These are phyloP conservation scores for Morus bassanus DNA, from an alignment of 2,797 vertebrate species.

Conservation along the genomic window DNA sequence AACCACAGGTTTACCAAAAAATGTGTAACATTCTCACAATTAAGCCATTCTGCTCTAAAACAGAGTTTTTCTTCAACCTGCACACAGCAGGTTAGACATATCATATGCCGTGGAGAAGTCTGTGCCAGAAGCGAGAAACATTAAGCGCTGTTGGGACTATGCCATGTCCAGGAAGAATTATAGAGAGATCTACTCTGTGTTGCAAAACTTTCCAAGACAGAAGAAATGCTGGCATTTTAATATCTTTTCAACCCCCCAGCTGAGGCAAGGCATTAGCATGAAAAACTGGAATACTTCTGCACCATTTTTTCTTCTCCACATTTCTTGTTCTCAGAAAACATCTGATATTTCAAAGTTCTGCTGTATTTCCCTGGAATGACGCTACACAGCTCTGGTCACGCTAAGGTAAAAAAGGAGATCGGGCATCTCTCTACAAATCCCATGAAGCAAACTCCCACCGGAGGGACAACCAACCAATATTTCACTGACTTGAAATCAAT, in stretches of 20 bases:
- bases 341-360: not conserved
- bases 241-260: not conserved
- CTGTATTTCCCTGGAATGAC: not conserved
- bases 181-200: not conserved
- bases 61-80: not conserved
- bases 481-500: not conserved
- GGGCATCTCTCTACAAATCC: not conserved
- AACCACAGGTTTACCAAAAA: not conserved
- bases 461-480: not conserved
- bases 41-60: not conserved
- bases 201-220: not conserved
- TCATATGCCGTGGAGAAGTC: not conserved
- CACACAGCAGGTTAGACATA: not conserved
- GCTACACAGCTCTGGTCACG: not conserved
- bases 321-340: not conserved
- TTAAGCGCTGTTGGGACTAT: not conserved
- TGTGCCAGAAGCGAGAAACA: not conserved
- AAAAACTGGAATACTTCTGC: not conserved
- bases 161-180: not conserved
- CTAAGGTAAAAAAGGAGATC: not conserved
- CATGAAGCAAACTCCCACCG: not conserved
- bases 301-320: not conserved
- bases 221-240: not conserved
- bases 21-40: not conserved
- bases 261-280: not conserved